Evolutionary conservation across 2,797 vertebrate species (phyloP).

Genomic region (Fistularia tabacaria): DNA sequence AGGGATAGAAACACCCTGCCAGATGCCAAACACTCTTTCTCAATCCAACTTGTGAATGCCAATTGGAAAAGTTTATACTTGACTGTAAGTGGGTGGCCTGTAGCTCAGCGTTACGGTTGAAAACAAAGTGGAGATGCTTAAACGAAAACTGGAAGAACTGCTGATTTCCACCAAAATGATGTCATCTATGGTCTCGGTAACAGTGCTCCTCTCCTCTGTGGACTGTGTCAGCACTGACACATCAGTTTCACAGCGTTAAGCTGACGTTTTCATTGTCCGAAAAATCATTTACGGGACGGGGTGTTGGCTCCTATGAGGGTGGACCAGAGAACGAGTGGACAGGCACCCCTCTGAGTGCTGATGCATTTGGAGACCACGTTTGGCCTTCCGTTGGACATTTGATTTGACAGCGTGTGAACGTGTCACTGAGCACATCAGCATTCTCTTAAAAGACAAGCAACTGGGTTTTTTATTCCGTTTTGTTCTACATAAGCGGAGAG

Average conservation of each 20-base stretch:
- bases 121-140: slow-evolving; percentile 15
- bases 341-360: slow-evolving; percentile 37
- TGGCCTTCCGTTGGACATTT: slow-evolving; percentile 49
- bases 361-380: slow-evolving; percentile 37
- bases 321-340: slow-evolving; percentile 40
- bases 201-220: slow-evolving; percentile 33
- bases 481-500: too few relatives aligned
- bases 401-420: slow-evolving; percentile 43
- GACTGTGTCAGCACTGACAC: slow-evolving; percentile 62
- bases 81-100: slow-evolving; percentile 29
- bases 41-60: slow-evolving; percentile 18
- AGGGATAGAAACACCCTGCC: slow-evolving; percentile 11
- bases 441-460: slow-evolving; percentile 22
- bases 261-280: slow-evolving; percentile 63
- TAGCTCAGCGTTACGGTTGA: slow-evolving; percentile 9
- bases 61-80: slow-evolving; percentile 22
- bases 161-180: slow-evolving; percentile 33
- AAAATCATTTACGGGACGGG: slow-evolving; percentile 54
- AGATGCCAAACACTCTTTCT: slow-evolving; percentile 5
- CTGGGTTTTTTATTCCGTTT: too few relatives aligned
- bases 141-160: slow-evolving; percentile 39
- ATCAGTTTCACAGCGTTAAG: slow-evolving; percentile 51
- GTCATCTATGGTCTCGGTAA: slow-evolving; percentile 21
- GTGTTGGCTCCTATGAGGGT: slow-evolving; percentile 50
- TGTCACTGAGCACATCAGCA: slow-evolving; percentile 31